Base-by-base conservation (phyloP, 2,888 invertebrate genomes). In the Anthoptus insignis region DNA sequence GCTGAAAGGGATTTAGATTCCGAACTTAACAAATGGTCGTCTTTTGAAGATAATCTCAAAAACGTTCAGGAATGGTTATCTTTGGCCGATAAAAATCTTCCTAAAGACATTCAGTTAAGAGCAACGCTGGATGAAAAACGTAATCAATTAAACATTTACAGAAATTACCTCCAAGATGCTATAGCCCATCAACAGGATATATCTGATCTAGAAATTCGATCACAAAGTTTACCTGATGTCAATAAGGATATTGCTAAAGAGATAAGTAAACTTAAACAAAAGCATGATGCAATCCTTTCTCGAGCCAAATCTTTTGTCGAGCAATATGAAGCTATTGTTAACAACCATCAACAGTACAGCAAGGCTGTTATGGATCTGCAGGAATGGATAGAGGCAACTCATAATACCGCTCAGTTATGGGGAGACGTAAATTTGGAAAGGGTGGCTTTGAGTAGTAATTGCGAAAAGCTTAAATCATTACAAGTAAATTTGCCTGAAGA, bases 101-200 rank as follows among this genome's bases (percentile, higher is more conserved):
- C 97, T 0, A 94, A 95, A 59, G 97, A 98, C 73, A 95, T 98
- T 42, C 97, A 97, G 80, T 84, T 98, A 3, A 97, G 96, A 80
- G 96, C 97, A 0, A 98, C 97, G 0, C 89, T 99, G 66, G 98
- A 99, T 85, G 99, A 99, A 83, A 99, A 99, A 87, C 96, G 97
- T 67, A 96, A 96, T 45, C 98, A 98, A 84, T 89, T 99, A 39
- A 97, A 97, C 82, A 94, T 96, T 0, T 99, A 99, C 79, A 95
- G 98, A 77, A 95, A 95, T 56, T 93, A 97, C 65, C 93, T 98
- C 37, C 97, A 97, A 83, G 98, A 98, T 76, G 96, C 97, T 5
- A 94, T 96, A 59, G 94, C 96, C 34, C 97, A 98, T 84, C 97
- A 98, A 81, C 97, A 98, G 81, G 97, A 97, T 71, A 94, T 99